phyloP scores from a whole-genome alignment of 1,140 invertebrate genomes.

The Scaptodrosophila lebanonensis region DNA sequence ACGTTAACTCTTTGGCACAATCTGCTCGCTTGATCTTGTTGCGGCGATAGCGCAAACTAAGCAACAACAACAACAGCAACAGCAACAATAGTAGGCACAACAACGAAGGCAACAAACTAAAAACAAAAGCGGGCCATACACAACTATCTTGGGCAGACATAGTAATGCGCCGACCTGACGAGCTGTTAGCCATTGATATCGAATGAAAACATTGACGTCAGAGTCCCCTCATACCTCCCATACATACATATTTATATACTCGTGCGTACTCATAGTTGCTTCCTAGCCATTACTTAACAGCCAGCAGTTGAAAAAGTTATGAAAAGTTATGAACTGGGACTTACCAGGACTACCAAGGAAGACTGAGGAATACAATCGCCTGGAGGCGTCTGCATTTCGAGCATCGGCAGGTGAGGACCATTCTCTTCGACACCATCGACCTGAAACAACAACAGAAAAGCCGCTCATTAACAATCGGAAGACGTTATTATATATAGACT shows the following conservation, averaged over 20 bases:
- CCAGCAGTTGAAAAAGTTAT: too few species aligned
- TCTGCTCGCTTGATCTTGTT: slow-evolving; percentile 48
- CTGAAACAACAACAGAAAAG: slow-evolving; percentile 80
- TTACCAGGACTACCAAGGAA: slow-evolving; percentile 93
- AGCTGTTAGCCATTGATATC: slow-evolving; percentile 66
- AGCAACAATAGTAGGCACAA: slow-evolving; percentile 9
- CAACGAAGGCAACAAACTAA: slow-evolving; percentile 9
- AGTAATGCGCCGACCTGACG: too few species aligned
- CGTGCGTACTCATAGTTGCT: too few species aligned
- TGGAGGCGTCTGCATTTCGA: slow-evolving; percentile 85
- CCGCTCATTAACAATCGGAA: slow-evolving; percentile 58
- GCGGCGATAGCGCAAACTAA: slow-evolving; percentile 15
- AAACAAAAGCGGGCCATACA: slow-evolving; percentile 2
- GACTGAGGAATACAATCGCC: slow-evolving; percentile 91
- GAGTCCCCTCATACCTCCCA: slow-evolving; percentile 39
- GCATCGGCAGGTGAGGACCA: slow-evolving; percentile 91
- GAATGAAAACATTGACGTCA: slow-evolving; percentile 63
- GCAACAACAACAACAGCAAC: slow-evolving; percentile 14
- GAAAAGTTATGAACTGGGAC: too few species aligned
- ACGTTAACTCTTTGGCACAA: slow-evolving; percentile 71
- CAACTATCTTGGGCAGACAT: not conserved
- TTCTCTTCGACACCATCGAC: slow-evolving; percentile 93
- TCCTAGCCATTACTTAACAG: too few species aligned
- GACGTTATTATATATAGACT: not conserved
- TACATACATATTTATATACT: too few species aligned